These are phyloP conservation scores for Adelphocoris suturalis DNA, from an alignment of 2,888 invertebrate species.

Conservation along the genomic window DNA sequence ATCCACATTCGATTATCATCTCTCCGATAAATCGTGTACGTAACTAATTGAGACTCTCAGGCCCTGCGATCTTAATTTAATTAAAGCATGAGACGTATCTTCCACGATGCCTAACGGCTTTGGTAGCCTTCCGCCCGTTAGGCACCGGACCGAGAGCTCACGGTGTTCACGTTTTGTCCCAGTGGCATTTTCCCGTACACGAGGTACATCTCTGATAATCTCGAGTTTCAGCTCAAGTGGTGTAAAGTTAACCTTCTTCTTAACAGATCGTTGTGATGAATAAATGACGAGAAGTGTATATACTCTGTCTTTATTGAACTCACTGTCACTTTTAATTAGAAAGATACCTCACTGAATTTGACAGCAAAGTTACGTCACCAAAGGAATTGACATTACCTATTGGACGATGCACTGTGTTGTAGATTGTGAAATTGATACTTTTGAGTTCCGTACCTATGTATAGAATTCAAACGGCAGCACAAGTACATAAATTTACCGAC, in stretches of 20 bases:
- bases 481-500: too few relatives aligned
- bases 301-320: too few relatives aligned
- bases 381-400: too few relatives aligned
- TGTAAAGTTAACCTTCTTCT: not conserved
- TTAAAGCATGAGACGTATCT: conserved; percentile 37
- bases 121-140: conserved; percentile 26
- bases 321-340: too few relatives aligned
- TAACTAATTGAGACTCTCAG: conserved; percentile 34
- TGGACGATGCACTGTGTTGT: too few relatives aligned
- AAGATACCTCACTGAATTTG: too few relatives aligned
- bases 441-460: too few relatives aligned
- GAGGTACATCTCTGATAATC: conserved; percentile 37
- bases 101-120: conserved; percentile 52
- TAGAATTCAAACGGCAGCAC: too few relatives aligned
- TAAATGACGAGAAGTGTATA: not conserved
- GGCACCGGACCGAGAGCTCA: not conserved
- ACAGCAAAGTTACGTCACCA: too few relatives aligned
- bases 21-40: conserved; percentile 24
- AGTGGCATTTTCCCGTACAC: conserved; percentile 41
- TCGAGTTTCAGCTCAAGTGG: not conserved
- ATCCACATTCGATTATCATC: not conserved
- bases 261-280: not conserved
- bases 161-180: conserved; percentile 52
- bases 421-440: too few relatives aligned
- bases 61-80: conserved; percentile 40